A percentile compares a stretch with the other conserved stretches of the same genome.
Evolutionary conservation across 2,888 invertebrate species (phyloP).

Genomic region (Lasius platythorax): DNA sequence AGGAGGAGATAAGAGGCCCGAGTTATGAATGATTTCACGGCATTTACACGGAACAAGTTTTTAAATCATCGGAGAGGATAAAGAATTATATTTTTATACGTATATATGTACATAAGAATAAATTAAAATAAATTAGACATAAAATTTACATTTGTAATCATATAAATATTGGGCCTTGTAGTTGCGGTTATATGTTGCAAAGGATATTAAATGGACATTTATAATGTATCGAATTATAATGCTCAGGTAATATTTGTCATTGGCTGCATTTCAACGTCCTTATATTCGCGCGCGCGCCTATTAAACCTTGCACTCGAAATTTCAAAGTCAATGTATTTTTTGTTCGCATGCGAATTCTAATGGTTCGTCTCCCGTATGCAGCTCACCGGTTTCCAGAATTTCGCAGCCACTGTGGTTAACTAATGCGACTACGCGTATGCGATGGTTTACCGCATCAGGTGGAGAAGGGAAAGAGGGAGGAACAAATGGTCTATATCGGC

Average conservation of each 20-base stretch:
- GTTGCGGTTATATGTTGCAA: background rate
- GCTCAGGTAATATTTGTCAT: background rate
- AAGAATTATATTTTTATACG: background rate
- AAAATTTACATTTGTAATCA: slow-evolving; percentile 11
- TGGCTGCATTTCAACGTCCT: background rate
- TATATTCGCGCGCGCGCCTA: background rate
- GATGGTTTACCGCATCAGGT: slow-evolving; percentile 52
- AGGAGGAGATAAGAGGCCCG: slow-evolving; percentile 4
- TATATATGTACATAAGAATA: background rate
- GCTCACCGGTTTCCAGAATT: slow-evolving; percentile 41
- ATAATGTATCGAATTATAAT: background rate
- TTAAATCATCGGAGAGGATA: background rate
- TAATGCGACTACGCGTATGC: slow-evolving; percentile 56
- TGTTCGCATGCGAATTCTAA: background rate
- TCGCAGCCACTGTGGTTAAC: slow-evolving; percentile 49
- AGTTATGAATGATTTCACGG: slow-evolving; percentile 7
- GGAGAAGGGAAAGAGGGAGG: slow-evolving; percentile 24
- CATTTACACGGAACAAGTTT: background rate
- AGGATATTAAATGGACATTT: background rate
- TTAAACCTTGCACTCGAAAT: background rate
- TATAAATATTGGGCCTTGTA: background rate
- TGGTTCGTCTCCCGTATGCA: slow-evolving; percentile 2
- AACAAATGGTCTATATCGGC: slow-evolving; percentile 54
- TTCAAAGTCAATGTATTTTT: background rate
- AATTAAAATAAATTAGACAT: background rate